Evolutionary conservation across 2,888 invertebrate species (phyloP).

Genomic region (Serripes groenlandicus): DNA sequence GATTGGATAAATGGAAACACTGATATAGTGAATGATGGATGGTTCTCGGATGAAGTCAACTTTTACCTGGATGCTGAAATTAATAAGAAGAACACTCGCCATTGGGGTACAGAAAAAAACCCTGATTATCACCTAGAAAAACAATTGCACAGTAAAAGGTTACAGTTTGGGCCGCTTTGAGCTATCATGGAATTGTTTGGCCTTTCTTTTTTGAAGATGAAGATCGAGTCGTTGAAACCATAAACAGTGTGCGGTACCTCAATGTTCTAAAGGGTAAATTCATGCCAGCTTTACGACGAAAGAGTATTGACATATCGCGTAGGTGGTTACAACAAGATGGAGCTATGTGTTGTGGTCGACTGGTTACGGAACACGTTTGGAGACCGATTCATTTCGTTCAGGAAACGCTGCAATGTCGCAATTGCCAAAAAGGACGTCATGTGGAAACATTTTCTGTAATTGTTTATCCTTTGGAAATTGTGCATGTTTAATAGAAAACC

Average conservation of each 20-base stretch:
- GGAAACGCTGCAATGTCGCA: not conserved
- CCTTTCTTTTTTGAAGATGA: constrained; percentile 38
- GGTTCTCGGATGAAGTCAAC: constrained; percentile 30
- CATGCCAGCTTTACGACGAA: constrained; percentile 32
- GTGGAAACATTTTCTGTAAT: too few relatives aligned
- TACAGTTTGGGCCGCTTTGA: constrained; percentile 38
- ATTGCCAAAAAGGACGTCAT: too few relatives aligned
- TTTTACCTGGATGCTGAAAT: constrained; percentile 34
- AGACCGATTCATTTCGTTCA: constrained; percentile 10
- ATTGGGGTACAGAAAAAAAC: constrained; percentile 36
- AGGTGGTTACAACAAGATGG: constrained; percentile 44
- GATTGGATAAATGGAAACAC: constrained; percentile 4
- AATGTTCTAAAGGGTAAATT: constrained; percentile 32
- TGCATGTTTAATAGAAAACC: too few relatives aligned
- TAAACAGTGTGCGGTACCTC: constrained; percentile 34
- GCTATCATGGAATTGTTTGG: constrained; percentile 21
- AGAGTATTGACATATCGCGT: not conserved
- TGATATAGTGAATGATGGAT: constrained; percentile 16
- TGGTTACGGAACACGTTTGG: constrained; percentile 22
- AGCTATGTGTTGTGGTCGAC: constrained; percentile 20
- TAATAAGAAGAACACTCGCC: constrained; percentile 37
- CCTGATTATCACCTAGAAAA: constrained; percentile 34
- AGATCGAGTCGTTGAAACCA: constrained; percentile 24
- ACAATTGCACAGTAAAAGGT: constrained; percentile 17
- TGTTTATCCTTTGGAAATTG: too few relatives aligned